Evolutionary conservation across 2,888 invertebrate genomes (phyloP), one percentile per base, ranked within the genome.

Genomic region (Chloroclysta siterata): DNA sequence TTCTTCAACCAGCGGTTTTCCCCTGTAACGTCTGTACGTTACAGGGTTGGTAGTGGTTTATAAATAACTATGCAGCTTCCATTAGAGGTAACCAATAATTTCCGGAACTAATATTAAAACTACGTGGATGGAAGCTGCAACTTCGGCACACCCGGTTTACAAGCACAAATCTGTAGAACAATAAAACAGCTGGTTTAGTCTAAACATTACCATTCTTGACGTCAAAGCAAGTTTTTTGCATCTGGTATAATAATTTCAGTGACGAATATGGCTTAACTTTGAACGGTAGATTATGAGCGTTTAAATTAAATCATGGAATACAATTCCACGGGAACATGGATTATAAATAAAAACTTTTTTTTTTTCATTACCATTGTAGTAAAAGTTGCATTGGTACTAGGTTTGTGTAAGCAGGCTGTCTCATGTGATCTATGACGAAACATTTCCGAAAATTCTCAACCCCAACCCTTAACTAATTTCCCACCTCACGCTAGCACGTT

Each of bases 401-500:
- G 36, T 36, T 13, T 14, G 6, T 44, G 17, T 54, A 28, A 42
- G 2, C 56, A n/a, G 44, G 60, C 60, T 44, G 44, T 57, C 10
- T 53, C 14, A 14, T 7, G 8, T 44, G 22, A 55, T 47, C 63
- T 64, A 44, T 59, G 39, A 60, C 60, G 58, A 17, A 60, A 63
- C 68, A 67, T 65, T 59, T 55, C 70, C 68, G 61, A 72, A 72
- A 72, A 66, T 61, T 61, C 54, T 60, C 63, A 55, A 60, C 60
- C 57, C 68, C 63, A 66, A 73, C 71, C 74, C 71, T 77, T 76
- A 78, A 81, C 78, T 81, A 80, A 80, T 80, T 78, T 76, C 72
- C 74, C 74, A 78, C 79, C 75, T 79, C 74, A 65, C 75, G 73
- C 75, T 73, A 70, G 76, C 78, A 76, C 76, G 74, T 79, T 80